These are phyloP conservation scores for Neomonachus schauinslandi DNA, from an alignment of 2,113 vertebrate genomes.

Conservation along the genomic window DNA sequence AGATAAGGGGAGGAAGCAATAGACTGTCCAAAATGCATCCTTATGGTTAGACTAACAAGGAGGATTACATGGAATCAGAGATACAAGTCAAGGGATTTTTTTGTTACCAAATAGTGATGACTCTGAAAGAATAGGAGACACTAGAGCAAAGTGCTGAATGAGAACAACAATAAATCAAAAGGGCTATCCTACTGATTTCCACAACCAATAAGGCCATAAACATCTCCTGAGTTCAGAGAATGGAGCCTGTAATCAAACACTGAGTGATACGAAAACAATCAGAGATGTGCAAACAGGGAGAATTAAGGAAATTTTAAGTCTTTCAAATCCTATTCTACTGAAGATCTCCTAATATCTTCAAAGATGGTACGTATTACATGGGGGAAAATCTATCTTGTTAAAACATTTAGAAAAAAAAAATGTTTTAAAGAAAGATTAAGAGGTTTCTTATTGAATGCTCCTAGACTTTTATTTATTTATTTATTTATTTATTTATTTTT, in stretches of 20 bases:
- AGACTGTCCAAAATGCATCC: too few relatives aligned
- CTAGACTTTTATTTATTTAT: too few relatives aligned
- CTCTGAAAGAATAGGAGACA: background rate
- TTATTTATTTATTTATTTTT: too few relatives aligned
- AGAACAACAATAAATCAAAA: background rate
- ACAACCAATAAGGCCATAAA: background rate
- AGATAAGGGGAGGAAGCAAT: background rate
- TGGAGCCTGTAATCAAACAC: background rate
- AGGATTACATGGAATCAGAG: background rate
- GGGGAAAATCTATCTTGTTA: background rate
- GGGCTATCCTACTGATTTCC: background rate
- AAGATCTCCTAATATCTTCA: background rate
- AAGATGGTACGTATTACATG: background rate
- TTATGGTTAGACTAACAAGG: background rate
- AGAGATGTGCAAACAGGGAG: background rate
- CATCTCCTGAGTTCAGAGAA: background rate
- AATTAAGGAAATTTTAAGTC: background rate
- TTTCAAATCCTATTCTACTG: background rate
- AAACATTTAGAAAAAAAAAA: background rate
- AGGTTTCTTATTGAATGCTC: background rate
- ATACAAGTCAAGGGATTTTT: background rate
- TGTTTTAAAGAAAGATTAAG: background rate
- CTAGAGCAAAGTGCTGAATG: background rate
- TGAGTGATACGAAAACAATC: background rate
- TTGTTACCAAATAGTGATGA: background rate